A percentile compares a stretch with the other conserved stretches of the same genome.
Conservation (phyloP, 2,797 vertebrate species). For the Sarcophilus harrisii region DNA sequence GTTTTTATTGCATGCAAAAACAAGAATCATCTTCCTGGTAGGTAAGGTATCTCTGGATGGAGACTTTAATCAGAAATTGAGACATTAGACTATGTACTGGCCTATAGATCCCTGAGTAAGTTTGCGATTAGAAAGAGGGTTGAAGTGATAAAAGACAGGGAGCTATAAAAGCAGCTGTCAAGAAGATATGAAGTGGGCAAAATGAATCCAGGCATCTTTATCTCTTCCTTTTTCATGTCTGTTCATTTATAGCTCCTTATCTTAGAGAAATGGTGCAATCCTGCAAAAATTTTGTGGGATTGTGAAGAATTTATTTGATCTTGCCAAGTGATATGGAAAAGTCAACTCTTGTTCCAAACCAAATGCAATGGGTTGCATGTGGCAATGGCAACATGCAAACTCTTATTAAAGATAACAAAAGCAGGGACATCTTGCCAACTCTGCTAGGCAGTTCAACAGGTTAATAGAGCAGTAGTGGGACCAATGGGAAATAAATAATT, state of each 20-base stretch:
- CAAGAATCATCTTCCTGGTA: background rate
- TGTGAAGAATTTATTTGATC: background rate
- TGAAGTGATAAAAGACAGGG: background rate
- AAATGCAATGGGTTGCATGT: background rate
- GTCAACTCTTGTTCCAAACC: background rate
- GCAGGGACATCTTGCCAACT: background rate
- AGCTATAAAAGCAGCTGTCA: background rate
- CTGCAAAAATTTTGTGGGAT: background rate
- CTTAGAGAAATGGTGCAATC: background rate
- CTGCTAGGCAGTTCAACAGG: background rate
- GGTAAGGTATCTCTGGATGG: slow-evolving; percentile 34
- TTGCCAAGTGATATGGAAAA: background rate
- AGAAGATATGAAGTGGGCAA: background rate
- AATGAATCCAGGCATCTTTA: background rate
- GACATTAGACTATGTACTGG: background rate
- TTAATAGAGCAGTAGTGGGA: background rate
- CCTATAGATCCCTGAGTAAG: slow-evolving; percentile 5
- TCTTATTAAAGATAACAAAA: background rate
- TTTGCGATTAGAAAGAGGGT: background rate
- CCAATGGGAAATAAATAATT: background rate
- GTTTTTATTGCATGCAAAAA: background rate
- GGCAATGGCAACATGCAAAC: background rate
- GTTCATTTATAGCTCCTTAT: background rate
- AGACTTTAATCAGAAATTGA: slow-evolving; percentile 29
- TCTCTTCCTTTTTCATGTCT: background rate